Evolutionary conservation across 2,888 invertebrate genomes (phyloP).

Genomic region (Polia nebulosa): DNA sequence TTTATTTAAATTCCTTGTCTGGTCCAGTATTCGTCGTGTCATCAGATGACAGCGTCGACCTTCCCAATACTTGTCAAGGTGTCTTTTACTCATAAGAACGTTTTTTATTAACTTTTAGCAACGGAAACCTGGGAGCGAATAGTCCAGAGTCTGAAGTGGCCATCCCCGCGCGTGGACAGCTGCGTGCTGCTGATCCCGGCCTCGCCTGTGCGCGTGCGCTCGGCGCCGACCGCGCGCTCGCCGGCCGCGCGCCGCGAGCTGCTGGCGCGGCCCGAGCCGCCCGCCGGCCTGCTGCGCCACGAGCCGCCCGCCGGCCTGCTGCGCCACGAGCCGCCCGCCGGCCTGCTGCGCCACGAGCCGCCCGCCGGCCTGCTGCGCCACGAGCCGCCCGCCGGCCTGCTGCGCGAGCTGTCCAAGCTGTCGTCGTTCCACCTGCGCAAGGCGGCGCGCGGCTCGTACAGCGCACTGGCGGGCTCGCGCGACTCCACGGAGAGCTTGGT

Average conservation of each 20-base stretch:
- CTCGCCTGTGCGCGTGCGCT: constrained; percentile 72
- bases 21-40: too few species aligned
- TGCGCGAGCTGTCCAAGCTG: constrained; percentile 93
- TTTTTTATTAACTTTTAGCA: constrained; percentile 81
- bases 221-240: constrained; percentile 88
- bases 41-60: too few species aligned
- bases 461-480: constrained; percentile 91
- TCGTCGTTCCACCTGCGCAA: constrained; percentile 93
- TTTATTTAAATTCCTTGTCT: too few species aligned
- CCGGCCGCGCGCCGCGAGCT: constrained; percentile 55
- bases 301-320: constrained; percentile 93
- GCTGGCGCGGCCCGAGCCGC: constrained; percentile 42
- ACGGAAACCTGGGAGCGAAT: constrained; percentile 95
- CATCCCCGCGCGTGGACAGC: constrained; percentile 93
- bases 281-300: constrained; percentile 88
- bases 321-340: constrained; percentile 86
- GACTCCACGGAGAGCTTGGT: constrained; percentile 93
- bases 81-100: neutral
- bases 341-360: constrained; percentile 58
- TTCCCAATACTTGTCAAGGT: too few species aligned
- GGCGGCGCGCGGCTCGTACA: constrained; percentile 93
- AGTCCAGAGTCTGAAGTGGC: constrained; percentile 91
- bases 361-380: constrained; percentile 48
- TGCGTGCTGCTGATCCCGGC: constrained; percentile 92
- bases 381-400: constrained; percentile 78